These are phyloP conservation scores for Drosophila vallismaia DNA, from an alignment of 2,888 invertebrate genomes.

Conservation along the genomic window DNA sequence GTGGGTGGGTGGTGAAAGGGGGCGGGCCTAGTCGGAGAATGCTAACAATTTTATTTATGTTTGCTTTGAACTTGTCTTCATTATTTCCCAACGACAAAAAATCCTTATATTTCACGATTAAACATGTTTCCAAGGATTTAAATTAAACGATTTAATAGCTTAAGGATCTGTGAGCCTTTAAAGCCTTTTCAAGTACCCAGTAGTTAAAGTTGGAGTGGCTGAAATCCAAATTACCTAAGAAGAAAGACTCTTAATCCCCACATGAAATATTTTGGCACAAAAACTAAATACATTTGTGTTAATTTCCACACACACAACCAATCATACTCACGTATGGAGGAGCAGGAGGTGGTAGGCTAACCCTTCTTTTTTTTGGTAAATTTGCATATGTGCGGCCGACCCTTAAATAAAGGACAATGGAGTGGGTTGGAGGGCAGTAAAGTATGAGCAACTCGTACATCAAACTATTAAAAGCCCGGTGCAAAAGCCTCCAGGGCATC, in stretches of 20 bases:
- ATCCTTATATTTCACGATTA: slow-evolving; percentile 29
- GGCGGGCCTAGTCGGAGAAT: slow-evolving; percentile 55
- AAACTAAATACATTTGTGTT: slow-evolving; percentile 80
- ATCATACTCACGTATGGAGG: slow-evolving; percentile 19
- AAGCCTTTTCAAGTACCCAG: too few relatives aligned
- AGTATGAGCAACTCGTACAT: slow-evolving; percentile 70
- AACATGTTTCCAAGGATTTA: slow-evolving; percentile 2
- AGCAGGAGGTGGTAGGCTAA: slow-evolving; percentile 30
- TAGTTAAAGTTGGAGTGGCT: neutral
- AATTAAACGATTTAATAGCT: slow-evolving; percentile 15
- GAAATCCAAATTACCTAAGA: slow-evolving; percentile 57
- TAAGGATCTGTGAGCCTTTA: slow-evolving; percentile 14
- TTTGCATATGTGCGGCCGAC: slow-evolving; percentile 64
- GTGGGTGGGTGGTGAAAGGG: slow-evolving; percentile 3
- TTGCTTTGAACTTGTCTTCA: slow-evolving; percentile 76
- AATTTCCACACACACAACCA: slow-evolving; percentile 62
- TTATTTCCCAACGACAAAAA: slow-evolving; percentile 59
- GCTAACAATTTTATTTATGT: slow-evolving; percentile 79
- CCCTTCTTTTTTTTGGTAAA: slow-evolving; percentile 55
- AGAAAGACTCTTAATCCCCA: slow-evolving; percentile 47
- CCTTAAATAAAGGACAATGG: slow-evolving; percentile 18
- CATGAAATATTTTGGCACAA: slow-evolving; percentile 52
- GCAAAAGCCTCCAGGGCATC: slow-evolving; percentile 64
- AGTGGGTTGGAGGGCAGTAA: slow-evolving; percentile 22
- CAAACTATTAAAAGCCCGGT: slow-evolving; percentile 77